Base-by-base conservation (phyloP, 1,140 invertebrate genomes). In the Araneus ventricosus region DNA sequence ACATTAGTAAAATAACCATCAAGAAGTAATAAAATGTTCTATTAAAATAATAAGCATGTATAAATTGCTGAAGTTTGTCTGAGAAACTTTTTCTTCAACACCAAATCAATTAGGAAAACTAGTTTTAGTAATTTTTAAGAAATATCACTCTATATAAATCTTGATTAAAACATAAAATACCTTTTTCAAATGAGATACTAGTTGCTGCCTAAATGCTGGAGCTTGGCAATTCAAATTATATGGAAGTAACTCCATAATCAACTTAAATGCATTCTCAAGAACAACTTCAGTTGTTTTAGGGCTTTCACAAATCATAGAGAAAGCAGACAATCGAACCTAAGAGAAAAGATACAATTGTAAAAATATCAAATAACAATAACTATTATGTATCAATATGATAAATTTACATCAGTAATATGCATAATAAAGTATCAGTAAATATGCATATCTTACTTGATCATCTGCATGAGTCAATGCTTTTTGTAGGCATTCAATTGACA, bases 191-290 rank as follows among this genome's bases (percentile, higher is more conserved):
- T 95, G 95, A 37, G 95, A 94, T 2, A 96, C 80, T 57, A 96
- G 94, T 70, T 95, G 95, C 94, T 96, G 96, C 93, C 96, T 94
- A 94, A 96, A 96, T 6, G 96, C 95, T 1, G 97, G 96, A 45
- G 96, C 96, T 94, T 97, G 97, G 94, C 96, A 97, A 94, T 97
- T 97, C 30, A 97, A 95, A 95, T 98, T 98, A 94, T 97, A 96
- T 24, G 95, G 95, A 34, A 98, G 95, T 95, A 97, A 98, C 41
- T 95, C 94, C n/a, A 96, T 94, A 57, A 98, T 95, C n/a, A 97
- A 95, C 22, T 96, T 94, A 27, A 98, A 96, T 95, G 98, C 98
- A 85, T 95, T 95, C 5, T 94, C 24, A 2, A 95, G 95, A 92
- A 97, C 96, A 0, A 95, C 63, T 95, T 98, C 97, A 24, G 98